phyloP scores from a whole-genome alignment of 1,140 invertebrate species.

The Drosophila parvula region DNA sequence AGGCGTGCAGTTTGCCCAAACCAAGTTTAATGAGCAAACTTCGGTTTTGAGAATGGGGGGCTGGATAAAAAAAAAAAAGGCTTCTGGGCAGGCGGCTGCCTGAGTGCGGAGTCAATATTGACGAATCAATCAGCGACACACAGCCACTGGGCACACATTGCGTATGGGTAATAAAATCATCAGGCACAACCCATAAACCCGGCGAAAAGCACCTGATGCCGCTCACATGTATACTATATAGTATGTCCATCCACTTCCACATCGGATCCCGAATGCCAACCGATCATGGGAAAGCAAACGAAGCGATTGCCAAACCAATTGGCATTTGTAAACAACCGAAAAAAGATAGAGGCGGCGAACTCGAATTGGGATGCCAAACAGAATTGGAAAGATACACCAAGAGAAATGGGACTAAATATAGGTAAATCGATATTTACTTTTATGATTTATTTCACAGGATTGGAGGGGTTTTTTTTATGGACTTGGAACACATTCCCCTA shows the following conservation, averaged over 20 bases:
- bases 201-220: conserved; percentile 38
- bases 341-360: conserved; percentile 26
- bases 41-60: not conserved
- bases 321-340: conserved; percentile 50
- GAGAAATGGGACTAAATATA: not conserved
- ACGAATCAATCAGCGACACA: conserved; percentile 69
- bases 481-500: too few species aligned
- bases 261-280: conserved; percentile 22
- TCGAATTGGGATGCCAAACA: conserved; percentile 29
- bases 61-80: conserved; percentile 34
- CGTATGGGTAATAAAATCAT: conserved; percentile 77
- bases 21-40: conserved; percentile 65
- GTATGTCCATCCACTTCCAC: not conserved
- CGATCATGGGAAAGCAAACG: conserved; percentile 48
- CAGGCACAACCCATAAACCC: conserved; percentile 71
- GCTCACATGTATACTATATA: not conserved
- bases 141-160: conserved; percentile 65
- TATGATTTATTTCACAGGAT: not conserved
- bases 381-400: conserved; percentile 7
- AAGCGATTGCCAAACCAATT: conserved; percentile 68
- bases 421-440: not conserved
- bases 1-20: conserved; percentile 48
- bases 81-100: conserved; percentile 48
- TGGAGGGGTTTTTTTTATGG: too few species aligned
- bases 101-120: conserved; percentile 73